These are phyloP conservation scores for Standfussiana lucernea DNA, from an alignment of 2,888 invertebrate genomes.

Conservation along the genomic window DNA sequence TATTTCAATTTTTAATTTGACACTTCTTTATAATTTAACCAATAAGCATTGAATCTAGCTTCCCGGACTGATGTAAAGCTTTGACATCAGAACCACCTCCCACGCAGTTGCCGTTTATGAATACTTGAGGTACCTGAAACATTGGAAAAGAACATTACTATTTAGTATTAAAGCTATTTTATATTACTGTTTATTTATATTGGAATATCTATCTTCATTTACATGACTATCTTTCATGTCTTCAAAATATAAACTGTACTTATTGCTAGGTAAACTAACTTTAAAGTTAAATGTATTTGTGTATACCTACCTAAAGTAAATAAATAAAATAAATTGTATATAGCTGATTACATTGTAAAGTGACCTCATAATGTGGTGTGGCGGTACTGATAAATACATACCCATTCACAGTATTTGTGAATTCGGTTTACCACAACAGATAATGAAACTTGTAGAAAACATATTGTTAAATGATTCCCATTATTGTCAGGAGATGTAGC, in stretches of 20 bases:
- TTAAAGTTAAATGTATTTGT: not conserved
- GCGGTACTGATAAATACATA: constrained; percentile 44
- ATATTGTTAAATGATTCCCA: constrained; percentile 5
- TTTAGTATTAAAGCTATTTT: not conserved
- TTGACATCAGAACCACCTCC: constrained; percentile 98
- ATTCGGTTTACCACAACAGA: constrained; percentile 49
- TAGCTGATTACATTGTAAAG: not conserved
- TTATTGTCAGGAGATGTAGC: constrained; percentile 23
- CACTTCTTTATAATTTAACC: constrained; percentile 73
- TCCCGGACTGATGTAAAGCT: constrained; percentile 93
- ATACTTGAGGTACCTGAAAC: constrained; percentile 97
- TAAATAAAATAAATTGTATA: constrained; percentile 3
- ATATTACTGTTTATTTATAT: constrained; percentile 5
- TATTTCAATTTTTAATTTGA: constrained; percentile 10
- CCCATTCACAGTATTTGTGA: constrained; percentile 50
- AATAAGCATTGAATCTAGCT: constrained; percentile 91
- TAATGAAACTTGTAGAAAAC: constrained; percentile 23
- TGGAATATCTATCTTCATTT: constrained; percentile 25
- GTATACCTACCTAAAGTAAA: constrained; percentile 6
- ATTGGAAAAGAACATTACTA: constrained; percentile 28
- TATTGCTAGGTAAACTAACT: not conserved
- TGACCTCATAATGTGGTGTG: constrained; percentile 32
- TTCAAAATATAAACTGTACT: constrained; percentile 25
- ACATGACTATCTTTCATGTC: constrained; percentile 40
- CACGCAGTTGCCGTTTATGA: constrained; percentile 96